Evolutionary conservation across 1,140 invertebrate genomes (phyloP).

Genomic region (Ostrea edulis): DNA sequence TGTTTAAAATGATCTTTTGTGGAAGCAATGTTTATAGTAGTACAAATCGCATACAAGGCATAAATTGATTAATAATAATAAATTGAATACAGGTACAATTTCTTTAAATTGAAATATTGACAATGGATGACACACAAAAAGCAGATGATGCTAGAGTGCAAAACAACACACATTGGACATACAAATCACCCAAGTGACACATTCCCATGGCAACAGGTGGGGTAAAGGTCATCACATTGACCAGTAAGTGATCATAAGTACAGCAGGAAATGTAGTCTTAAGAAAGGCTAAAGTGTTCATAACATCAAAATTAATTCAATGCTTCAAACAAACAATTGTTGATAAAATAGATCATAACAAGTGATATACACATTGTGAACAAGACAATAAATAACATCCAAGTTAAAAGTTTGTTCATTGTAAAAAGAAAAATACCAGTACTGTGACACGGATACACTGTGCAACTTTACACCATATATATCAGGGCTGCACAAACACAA

Average conservation of each 20-base stretch:
- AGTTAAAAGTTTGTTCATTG: background rate
- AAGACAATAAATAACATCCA: background rate
- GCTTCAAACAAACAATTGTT: background rate
- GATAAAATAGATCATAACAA: background rate
- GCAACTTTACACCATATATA: background rate
- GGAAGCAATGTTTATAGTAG: too few species aligned
- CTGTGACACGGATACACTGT: background rate
- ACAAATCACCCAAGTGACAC: slow-evolving; percentile 10
- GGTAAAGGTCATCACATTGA: background rate
- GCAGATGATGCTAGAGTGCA: slow-evolving; percentile 32
- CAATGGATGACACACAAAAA: slow-evolving; percentile 30
- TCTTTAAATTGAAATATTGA: background rate
- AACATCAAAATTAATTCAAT: background rate
- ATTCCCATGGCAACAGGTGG: slow-evolving; percentile 26
- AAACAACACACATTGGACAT: slow-evolving; percentile 12
- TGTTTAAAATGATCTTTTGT: too few species aligned
- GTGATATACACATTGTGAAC: background rate
- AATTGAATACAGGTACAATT: background rate
- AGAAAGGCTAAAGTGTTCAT: background rate
- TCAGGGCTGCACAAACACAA: too few species aligned
- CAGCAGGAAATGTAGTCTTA: background rate
- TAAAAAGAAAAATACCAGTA: background rate
- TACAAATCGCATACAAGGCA: too few species aligned
- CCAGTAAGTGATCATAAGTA: background rate
- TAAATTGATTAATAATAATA: background rate